A percentile compares a stretch with the other conserved stretches of the same genome.
Evolutionary conservation across 2,113 vertebrate species (phyloP).

Genomic region (Dipodomys spectabilis): DNA sequence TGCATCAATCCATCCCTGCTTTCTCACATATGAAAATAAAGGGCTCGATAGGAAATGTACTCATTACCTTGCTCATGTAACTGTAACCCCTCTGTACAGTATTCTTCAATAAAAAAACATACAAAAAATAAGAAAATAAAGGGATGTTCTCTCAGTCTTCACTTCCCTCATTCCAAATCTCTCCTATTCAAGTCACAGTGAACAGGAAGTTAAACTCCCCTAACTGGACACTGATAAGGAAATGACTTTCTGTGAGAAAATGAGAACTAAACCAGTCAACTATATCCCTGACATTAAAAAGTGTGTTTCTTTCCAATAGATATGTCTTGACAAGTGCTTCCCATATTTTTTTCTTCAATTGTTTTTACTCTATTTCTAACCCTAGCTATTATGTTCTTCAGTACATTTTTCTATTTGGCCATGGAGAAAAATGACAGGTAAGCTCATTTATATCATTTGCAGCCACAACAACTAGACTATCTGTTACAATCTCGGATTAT

Average conservation of each 20-base stretch:
- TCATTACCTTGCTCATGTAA: too few relatives aligned
- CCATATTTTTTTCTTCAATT: not conserved
- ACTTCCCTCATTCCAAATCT: not conserved
- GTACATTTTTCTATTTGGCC: not conserved
- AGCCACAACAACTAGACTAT: not conserved
- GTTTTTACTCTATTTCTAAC: not conserved
- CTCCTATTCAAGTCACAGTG: not conserved
- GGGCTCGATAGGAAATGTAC: too few relatives aligned
- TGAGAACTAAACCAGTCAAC: not conserved
- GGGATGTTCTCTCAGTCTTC: too few relatives aligned
- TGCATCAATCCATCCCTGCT: not conserved
- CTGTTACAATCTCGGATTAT: not conserved
- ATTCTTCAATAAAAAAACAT: too few relatives aligned
- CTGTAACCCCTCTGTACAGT: too few relatives aligned
- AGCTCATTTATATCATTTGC: not conserved
- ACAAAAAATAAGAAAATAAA: not conserved
- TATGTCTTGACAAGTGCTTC: not conserved
- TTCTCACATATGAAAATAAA: not conserved
- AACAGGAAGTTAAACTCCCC: not conserved
- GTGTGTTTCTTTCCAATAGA: not conserved
- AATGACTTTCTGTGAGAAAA: not conserved
- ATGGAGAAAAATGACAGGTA: not conserved
- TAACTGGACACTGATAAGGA: not conserved
- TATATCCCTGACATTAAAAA: not conserved
- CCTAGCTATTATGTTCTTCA: not conserved